Evolutionary conservation across 2,113 vertebrate genomes (phyloP), one percentile per base, ranked within the genome.

Genomic region (Trichomycterus rosablanca): DNA sequence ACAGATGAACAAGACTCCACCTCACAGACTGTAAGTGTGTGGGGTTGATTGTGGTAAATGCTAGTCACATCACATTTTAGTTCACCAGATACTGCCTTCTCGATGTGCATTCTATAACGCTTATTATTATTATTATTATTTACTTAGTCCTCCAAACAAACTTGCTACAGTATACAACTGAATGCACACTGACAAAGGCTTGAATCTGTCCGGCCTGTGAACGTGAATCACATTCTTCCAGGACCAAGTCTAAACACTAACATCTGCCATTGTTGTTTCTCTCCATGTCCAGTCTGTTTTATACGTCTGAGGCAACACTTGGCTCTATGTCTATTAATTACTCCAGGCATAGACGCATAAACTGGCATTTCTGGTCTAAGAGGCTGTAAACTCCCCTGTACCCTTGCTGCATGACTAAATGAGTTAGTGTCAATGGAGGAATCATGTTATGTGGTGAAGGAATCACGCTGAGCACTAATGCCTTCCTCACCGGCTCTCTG

Each of bases 111-210:
- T n/a, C n/a, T n/a, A n/a, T n/a, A n/a, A 66, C 56, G 63, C 74
- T 24, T 35, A 76, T 78, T n/a, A 73, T 58, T 18, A 44, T 22
- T 11, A 4, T 3, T 10, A 30, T 30, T 9, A 16, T 26, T 50
- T 26, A 32, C n/a, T 19, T 19, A 9, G 15, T 6, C 19, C 4
- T 52, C 3, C 16, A 3, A 28, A 16, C n/a, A n/a, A n/a, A n/a
- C n/a, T n/a, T n/a, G n/a, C n/a, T n/a, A n/a, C n/a, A n/a, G n/a
- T n/a, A n/a, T n/a, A n/a, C n/a, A n/a, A n/a, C n/a, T n/a, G n/a
- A n/a, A n/a, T 34, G 8, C 83, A 87, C 83, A 80, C 78, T 85
- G 83, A 87, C 83, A 84, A 87, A 85, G 80, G 81, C 80, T 80
- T 86, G 86, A 86, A n/a, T n/a, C n/a, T n/a, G n/a, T n/a, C n/a